phyloP scores from a whole-genome alignment of 2,888 invertebrate genomes.

The Idaea dimidiata region DNA sequence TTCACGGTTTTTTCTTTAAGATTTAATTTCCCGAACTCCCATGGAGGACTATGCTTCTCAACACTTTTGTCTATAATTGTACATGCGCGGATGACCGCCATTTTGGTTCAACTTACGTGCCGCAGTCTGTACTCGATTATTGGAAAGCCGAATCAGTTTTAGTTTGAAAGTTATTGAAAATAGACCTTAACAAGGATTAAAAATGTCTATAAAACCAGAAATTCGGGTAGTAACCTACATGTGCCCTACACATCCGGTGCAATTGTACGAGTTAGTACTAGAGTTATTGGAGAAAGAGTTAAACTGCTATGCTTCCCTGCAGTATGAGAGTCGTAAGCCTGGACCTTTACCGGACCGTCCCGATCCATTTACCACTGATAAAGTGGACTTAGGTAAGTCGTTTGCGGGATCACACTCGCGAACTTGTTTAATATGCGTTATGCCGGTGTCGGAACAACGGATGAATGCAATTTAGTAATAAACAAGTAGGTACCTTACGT shows the following conservation, averaged over 20 bases:
- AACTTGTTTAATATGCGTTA: conserved; percentile 7
- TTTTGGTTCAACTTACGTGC: no score
- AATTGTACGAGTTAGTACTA: conserved; percentile 79
- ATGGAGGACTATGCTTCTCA: no score
- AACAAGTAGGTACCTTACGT: conserved; percentile 14
- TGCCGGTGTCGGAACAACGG: conserved; percentile 20
- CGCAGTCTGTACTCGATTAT: no score
- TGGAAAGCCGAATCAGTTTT: conserved; percentile 13
- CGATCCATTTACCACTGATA: conserved; percentile 78
- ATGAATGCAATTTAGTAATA: conserved; percentile 30
- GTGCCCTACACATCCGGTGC: conserved; percentile 82
- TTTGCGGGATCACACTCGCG: conserved; percentile 7
- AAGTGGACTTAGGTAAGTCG: conserved; percentile 80
- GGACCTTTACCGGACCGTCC: conserved; percentile 72
- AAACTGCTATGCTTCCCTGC: conserved; percentile 71
- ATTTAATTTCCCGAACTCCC: no score
- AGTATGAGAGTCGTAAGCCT: conserved; percentile 81
- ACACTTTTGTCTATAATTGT: no score
- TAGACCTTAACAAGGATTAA: conserved; percentile 19
- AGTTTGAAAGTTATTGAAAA: conserved; percentile 9
- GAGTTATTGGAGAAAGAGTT: conserved; percentile 77
- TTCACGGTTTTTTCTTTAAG: no score
- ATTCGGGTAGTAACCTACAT: conserved; percentile 82
- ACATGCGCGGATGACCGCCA: no score
- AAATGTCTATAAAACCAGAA: conserved; percentile 61